Base-by-base conservation (phyloP, 2,113 vertebrate genomes). In the Bubo scandiacus region DNA sequence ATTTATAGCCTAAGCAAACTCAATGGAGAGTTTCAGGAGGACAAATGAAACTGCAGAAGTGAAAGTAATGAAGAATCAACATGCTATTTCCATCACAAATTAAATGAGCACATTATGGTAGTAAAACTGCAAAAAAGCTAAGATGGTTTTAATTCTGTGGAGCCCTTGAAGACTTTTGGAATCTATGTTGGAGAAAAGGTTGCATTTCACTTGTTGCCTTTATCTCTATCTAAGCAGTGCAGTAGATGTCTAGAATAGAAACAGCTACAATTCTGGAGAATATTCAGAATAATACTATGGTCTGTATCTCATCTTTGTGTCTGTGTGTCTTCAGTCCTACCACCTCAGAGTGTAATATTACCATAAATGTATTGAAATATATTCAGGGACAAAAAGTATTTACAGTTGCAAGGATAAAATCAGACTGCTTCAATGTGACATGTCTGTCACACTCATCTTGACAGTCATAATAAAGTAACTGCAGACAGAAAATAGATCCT, bases 1-100 rank as follows among this genome's bases (percentile, higher is more conserved):
- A 98, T 98, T 98, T 98, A 97, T 98, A 98, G 97, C 86, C 54
- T 72, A 9, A 83, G 52, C 58, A 93, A 96, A 82, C 67, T 80
- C 67, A 12, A 73, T 45, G 15, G 81, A 66, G 81, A 85, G 94
- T 71, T 97, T 58, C 70, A 95, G 88, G 94, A 90, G 85, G 77
- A 89, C 91, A 94, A 92, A 91, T 89, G 87, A 74, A 97, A 95
- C 77, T 87, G 97, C 72, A 90, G 87, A 94, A 92, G 83, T 88
- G 93, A 68, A 92, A 94, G 87, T 67, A 72, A 96, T 82, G 84
- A 83, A 70, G 93, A 94, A 88, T 38, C 95, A 91, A 70, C n/a
- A 73, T 90, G 59, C 91, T 89, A 79, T 97, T 97, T 95, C 88
- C 90, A 97, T 80, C 84, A 51, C 34, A 22, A 29, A 62, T 88